phyloP scores from a whole-genome alignment of 1,140 invertebrate species.

The Conus betulinus region DNA sequence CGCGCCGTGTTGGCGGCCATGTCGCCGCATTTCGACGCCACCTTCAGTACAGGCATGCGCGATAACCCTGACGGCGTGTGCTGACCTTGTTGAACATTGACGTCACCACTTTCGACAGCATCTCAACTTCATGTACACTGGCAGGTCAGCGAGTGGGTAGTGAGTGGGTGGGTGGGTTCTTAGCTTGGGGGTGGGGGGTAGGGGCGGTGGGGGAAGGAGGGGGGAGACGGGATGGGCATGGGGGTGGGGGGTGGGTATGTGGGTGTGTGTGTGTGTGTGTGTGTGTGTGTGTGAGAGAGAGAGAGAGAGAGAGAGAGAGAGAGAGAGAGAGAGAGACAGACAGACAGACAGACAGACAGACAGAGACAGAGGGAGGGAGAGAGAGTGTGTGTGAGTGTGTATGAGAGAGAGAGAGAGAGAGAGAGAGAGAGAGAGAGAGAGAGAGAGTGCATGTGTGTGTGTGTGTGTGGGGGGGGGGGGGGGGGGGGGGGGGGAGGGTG shows the following conservation, averaged over 20 bases:
- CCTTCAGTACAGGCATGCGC: constrained; percentile 61
- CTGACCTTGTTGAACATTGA: constrained; percentile 58
- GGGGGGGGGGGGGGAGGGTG: no score
- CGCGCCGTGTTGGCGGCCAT: constrained; percentile 54
- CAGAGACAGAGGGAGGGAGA: no score
- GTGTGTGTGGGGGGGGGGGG: no score
- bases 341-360: no score
- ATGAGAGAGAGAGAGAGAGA: no score
- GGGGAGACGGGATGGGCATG: not conserved
- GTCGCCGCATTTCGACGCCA: constrained; percentile 61
- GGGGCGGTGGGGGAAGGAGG: no score
- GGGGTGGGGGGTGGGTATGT: not conserved
- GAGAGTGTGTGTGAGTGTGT: no score
- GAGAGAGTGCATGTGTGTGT: no score
- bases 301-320: no score
- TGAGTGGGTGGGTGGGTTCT: not conserved
- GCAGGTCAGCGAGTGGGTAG: constrained; percentile 29
- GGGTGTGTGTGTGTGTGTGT: not conserved
- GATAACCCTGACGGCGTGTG: constrained; percentile 58
- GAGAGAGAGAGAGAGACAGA: no score
- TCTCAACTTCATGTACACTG: constrained; percentile 65
- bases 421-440: no score
- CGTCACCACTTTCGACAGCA: constrained; percentile 59
- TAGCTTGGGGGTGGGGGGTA: no score
- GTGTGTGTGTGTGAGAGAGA: not conserved